Percentiles rank a stretch among this genome's conserved stretches.
These are phyloP conservation scores for Amiota mariae DNA, from an alignment of 2,888 invertebrate species.

Conservation along the genomic window DNA sequence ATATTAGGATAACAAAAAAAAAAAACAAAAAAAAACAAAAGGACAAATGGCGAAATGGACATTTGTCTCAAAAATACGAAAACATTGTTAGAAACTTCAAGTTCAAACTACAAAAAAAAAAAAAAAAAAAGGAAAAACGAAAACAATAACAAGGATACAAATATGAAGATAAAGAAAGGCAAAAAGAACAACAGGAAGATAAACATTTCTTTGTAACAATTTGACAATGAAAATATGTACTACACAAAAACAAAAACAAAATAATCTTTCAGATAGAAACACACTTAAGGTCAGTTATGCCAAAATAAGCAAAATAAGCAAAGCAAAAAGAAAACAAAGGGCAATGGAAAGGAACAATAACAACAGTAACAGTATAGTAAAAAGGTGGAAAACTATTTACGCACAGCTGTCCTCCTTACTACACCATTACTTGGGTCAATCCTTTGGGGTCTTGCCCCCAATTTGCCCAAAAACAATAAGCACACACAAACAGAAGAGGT, in stretches of 20 bases:
- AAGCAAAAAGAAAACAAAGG: background rate
- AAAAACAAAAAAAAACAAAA: background rate
- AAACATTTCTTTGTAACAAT: slow-evolving; percentile 25
- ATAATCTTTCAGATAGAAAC: background rate
- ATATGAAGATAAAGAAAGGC: background rate
- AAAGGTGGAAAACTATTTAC: slow-evolving; percentile 37
- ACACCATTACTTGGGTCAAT: slow-evolving; percentile 37
- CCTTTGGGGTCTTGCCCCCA: background rate
- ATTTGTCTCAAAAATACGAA: background rate
- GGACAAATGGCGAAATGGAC: background rate
- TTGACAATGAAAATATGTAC: slow-evolving; percentile 54
- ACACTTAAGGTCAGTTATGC: slow-evolving; percentile 33
- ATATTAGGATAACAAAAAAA: slow-evolving; percentile 1
- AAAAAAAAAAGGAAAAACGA: too few relatives aligned
- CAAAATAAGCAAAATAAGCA: background rate
- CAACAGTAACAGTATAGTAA: too few relatives aligned
- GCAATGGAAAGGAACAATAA: background rate
- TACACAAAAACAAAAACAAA: slow-evolving; percentile 38
- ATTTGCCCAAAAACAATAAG: background rate
- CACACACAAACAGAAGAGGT: background rate
- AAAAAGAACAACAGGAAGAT: slow-evolving; percentile 29
- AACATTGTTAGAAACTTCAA: background rate
- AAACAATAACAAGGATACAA: background rate
- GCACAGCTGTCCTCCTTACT: slow-evolving; percentile 3
- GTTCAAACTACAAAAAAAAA: slow-evolving; percentile 29